Percentiles rank a stretch among this genome's conserved stretches.
Evolutionary conservation across 2,113 vertebrate species (phyloP).

Genomic region (Mustela nigripes): DNA sequence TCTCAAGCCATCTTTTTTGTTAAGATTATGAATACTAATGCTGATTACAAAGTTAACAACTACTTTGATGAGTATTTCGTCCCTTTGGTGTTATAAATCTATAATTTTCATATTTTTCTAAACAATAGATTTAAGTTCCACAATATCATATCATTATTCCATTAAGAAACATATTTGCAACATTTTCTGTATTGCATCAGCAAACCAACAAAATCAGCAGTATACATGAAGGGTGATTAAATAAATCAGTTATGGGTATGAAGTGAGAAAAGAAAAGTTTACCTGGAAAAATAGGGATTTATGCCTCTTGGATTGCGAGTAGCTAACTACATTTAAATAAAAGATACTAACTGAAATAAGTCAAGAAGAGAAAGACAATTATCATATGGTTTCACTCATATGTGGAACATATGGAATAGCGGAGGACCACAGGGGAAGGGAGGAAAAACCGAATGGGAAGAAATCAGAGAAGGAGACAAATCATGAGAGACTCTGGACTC

Average conservation of each 20-base stretch:
- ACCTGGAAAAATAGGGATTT: neutral
- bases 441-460: too few species aligned
- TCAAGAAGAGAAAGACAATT: too few species aligned
- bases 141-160: neutral
- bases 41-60: conserved; percentile 36
- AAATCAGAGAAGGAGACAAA: too few species aligned
- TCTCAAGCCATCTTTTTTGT: conserved; percentile 33
- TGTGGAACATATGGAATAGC: too few species aligned
- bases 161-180: conserved; percentile 9
- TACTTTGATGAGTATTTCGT: neutral
- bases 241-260: neutral
- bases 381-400: too few species aligned
- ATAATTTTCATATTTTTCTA: neutral
- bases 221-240: conserved; percentile 34
- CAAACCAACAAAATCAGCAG: conserved; percentile 31
- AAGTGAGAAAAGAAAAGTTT: neutral
- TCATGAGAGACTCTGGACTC: too few species aligned
- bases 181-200: neutral
- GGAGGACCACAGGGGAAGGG: too few species aligned
- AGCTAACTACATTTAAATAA: neutral
- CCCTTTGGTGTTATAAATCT: neutral
- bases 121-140: neutral
- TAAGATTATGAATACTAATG: neutral
- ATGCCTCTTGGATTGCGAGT: neutral
- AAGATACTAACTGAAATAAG: neutral